These are phyloP conservation scores for Coreius guichenoti DNA, from an alignment of 2,797 vertebrate genomes.

Conservation along the genomic window DNA sequence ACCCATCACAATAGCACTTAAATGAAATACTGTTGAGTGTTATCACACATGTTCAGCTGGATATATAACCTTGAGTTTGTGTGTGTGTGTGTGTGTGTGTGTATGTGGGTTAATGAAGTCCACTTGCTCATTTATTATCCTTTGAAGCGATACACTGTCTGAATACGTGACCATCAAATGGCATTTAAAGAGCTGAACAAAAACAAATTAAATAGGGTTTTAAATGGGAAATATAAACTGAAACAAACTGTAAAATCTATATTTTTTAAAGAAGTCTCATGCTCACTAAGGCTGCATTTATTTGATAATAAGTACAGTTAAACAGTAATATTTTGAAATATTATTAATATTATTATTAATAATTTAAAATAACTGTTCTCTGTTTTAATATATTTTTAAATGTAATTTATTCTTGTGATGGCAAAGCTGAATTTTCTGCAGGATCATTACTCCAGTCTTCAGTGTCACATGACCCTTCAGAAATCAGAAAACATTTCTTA, in stretches of 20 bases:
- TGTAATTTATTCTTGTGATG: not conserved
- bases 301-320: not conserved
- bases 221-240: not conserved
- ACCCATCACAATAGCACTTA: conserved; percentile 14
- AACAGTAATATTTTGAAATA: not conserved
- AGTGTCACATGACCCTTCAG: not conserved
- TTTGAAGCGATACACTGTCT: conserved; percentile 30
- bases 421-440: not conserved
- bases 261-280: not conserved
- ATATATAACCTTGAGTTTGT: conserved; percentile 12
- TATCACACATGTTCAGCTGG: conserved; percentile 7
- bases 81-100: not conserved
- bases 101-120: not conserved
- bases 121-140: conserved; percentile 2
- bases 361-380: not conserved
- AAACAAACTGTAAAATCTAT: not conserved
- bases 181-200: conserved; percentile 5
- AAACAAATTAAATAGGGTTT: not conserved
- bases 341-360: too few species aligned
- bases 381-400: not conserved
- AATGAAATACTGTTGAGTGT: conserved; percentile 16
- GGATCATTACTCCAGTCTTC: not conserved
- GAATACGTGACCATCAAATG: conserved; percentile 21
- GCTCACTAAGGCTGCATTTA: not conserved
- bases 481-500: not conserved